Evolutionary conservation across 2,113 vertebrate genomes (phyloP).

Genomic region (Anthoscopus minutus): DNA sequence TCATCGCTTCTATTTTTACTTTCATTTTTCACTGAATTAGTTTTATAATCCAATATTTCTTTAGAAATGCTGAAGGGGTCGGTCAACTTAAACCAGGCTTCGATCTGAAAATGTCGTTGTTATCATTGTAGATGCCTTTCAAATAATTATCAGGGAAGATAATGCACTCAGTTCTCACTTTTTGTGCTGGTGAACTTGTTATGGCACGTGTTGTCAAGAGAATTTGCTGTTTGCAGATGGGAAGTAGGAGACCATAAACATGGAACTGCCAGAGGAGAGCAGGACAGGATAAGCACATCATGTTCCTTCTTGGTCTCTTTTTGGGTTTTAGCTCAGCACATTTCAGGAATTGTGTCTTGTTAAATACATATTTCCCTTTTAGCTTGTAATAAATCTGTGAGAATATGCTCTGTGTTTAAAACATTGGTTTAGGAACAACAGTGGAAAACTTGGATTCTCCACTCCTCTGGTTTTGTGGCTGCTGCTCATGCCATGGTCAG

Average conservation of each 20-base stretch:
- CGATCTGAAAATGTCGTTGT: not conserved
- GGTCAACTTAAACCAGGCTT: not conserved
- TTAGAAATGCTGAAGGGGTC: slow-evolving; percentile 10
- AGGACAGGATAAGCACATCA: not conserved
- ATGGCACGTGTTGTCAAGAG: not conserved
- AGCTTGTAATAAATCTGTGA: not conserved
- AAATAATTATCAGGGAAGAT: not conserved
- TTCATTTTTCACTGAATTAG: slow-evolving; percentile 34
- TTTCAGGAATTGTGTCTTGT: not conserved
- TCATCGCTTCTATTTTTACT: slow-evolving; percentile 49
- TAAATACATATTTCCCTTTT: not conserved
- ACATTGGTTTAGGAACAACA: not conserved
- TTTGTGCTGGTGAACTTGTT: not conserved
- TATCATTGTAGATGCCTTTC: not conserved
- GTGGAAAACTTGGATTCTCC: not conserved
- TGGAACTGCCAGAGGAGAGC: not conserved
- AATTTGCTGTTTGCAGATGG: not conserved
- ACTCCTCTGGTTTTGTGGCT: not conserved
- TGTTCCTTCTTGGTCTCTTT: not conserved
- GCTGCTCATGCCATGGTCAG: not conserved
- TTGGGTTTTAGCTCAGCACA: not conserved
- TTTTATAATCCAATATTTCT: slow-evolving; percentile 23
- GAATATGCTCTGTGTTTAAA: not conserved
- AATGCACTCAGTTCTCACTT: not conserved
- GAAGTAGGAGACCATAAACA: not conserved